A percentile compares a stretch with the other conserved stretches of the same genome.
phyloP scores from a whole-genome alignment of 1,140 invertebrate species.

The Daktulosphaira vitifoliae region DNA sequence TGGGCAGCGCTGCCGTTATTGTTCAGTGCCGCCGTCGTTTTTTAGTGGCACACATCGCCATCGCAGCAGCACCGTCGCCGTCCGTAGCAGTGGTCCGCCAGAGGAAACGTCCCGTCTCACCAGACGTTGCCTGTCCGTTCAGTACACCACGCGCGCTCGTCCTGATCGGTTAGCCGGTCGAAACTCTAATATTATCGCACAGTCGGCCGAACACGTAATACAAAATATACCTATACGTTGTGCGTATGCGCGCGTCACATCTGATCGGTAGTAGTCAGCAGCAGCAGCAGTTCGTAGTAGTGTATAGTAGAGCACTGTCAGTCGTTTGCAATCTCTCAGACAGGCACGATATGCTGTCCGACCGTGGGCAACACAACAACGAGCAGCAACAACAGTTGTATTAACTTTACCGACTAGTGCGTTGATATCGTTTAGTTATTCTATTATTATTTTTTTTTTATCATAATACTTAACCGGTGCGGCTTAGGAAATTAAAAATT shows the following conservation, averaged over 20 bases:
- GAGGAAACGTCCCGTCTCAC: background rate
- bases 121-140: background rate
- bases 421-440: too few relatives aligned
- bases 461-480: too few relatives aligned
- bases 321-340: slow-evolving; percentile 5
- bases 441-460: too few relatives aligned
- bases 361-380: background rate
- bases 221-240: too few relatives aligned
- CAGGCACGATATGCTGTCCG: background rate
- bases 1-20: slow-evolving; percentile 9
- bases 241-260: too few relatives aligned
- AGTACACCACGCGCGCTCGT: slow-evolving; percentile 17
- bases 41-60: too few relatives aligned
- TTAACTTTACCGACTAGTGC: too few relatives aligned
- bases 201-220: too few relatives aligned
- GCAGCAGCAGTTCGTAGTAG: too few relatives aligned
- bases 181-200: too few relatives aligned
- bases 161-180: background rate
- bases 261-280: too few relatives aligned
- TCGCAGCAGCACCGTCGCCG: background rate
- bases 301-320: background rate
- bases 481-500: too few relatives aligned
- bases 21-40: background rate
- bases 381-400: slow-evolving; percentile 15
- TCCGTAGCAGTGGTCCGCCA: background rate